Conservation (phyloP, 1,140 invertebrate genomes). For the Habropoda laboriosa region DNA sequence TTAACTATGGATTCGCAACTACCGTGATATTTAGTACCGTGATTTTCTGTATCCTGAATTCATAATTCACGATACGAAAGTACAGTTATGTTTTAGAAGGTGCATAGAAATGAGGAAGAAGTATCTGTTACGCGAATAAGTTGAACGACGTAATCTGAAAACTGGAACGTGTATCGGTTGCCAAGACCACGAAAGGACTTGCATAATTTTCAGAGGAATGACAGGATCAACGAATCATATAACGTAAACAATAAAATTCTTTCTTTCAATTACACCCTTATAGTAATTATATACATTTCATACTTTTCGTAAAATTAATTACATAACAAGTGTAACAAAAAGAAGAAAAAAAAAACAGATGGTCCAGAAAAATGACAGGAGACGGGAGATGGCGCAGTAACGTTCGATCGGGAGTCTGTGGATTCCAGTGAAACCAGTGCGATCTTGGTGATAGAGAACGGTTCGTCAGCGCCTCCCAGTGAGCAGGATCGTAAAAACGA, state of each 20-base stretch:
- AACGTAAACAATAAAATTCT: background rate
- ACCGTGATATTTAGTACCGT: too few species aligned
- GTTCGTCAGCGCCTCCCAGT: constrained; percentile 4
- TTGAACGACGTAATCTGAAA: constrained; percentile 9
- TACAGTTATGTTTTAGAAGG: constrained; percentile 35
- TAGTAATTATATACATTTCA: background rate
- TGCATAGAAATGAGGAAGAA: background rate
- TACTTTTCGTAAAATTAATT: background rate
- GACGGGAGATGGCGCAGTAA: background rate
- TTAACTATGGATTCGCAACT: background rate
- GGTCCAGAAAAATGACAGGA: background rate
- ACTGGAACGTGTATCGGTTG: background rate
- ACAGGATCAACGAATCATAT: background rate
- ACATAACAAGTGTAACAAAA: background rate
- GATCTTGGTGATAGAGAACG: background rate
- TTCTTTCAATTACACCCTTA: background rate
- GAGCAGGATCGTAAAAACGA: background rate
- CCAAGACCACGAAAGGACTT: background rate
- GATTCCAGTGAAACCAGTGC: too few species aligned
- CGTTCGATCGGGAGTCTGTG: background rate
- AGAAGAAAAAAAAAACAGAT: background rate
- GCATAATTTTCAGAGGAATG: background rate
- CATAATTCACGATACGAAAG: constrained; percentile 9
- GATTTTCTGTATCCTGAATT: constrained; percentile 19
- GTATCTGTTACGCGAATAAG: constrained; percentile 23